Evolutionary conservation across 2,888 invertebrate species (phyloP), one percentile per base, ranked within the genome.

Genomic region (Macaria notata): DNA sequence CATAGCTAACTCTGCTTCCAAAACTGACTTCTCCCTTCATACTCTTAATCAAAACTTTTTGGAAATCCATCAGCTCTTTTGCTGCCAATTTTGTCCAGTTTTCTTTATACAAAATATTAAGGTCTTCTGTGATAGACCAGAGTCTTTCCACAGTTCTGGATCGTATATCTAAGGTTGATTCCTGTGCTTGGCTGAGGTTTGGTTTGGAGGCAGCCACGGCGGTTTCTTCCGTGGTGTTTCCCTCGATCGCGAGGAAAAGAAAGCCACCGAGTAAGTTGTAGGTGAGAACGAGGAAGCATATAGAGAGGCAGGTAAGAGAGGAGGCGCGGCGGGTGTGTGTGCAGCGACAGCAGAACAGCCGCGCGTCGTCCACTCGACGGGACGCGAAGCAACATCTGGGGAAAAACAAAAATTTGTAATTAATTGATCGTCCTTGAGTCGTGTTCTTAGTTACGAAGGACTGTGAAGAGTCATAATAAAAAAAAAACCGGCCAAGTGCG

Each of bases 221-320:
- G 2, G 93, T 94, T 70, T 94, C 94, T 61, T 92, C 81, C 9
- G 84, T 76, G n/a, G 86, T 81, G 63, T 93, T 92, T 53, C 96
- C 96, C 82, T 97, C 97, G 55, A 97, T 89, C 9, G 96, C 95
- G 84, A 96, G 95, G 86, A 98, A 99, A 59, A 98, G 94, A 76
- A 98, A 95, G 31, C 97, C 98, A 9, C 98, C 98, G 72, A 98
- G 93, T 49, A 98, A 94, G 64, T 98, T 97, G 91, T 99, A 99
- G 9, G 95, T 95, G 46, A 98, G 93, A 19, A 98, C 98, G 54
- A 98, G 93, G 67, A 95, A 94, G 83, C 96, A 96, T 56, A 97
- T 94, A 19, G 96, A 97, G 42, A 97, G 92, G 71, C 97, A 96
- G 6, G 96, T 95, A 65, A 97, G 92, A 6, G 96, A 93, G 0